Percentiles rank a stretch among this genome's conserved stretches.
Conservation (phyloP, 2,888 invertebrate genomes). For the Ctena decussata region DNA sequence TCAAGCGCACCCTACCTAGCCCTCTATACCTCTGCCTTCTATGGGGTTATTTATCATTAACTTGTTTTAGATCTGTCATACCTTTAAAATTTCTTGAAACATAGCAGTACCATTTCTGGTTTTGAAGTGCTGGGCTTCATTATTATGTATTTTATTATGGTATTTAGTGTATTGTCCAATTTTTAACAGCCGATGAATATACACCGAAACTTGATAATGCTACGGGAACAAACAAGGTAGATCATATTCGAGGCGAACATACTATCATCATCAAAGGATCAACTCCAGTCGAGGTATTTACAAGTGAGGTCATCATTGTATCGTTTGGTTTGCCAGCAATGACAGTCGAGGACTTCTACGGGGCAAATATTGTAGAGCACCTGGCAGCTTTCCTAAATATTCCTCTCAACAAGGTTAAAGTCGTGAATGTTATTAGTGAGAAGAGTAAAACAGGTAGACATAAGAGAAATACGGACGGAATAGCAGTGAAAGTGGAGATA, state of each 20-base stretch:
- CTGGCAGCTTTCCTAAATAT: conserved; percentile 77
- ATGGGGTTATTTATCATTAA: no score
- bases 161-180: no score
- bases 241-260: conserved; percentile 64
- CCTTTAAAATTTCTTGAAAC: no score
- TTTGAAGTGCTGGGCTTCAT: no score
- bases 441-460: conserved; percentile 40
- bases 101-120: no score
- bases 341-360: conserved; percentile 81
- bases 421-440: conserved; percentile 74
- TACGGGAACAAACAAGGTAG: conserved; percentile 74
- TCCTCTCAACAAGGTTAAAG: conserved; percentile 70
- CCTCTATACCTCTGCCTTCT: no score
- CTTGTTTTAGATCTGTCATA: no score
- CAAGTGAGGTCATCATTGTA: conserved; percentile 67
- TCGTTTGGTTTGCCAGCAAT: conserved; percentile 69
- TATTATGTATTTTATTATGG: no score
- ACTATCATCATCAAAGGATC: conserved; percentile 72
- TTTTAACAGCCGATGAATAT: conserved; percentile 49
- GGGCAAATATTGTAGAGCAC: conserved; percentile 75
- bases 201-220: conserved; percentile 63
- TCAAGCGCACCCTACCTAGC: no score
- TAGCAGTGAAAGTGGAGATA: conserved; percentile 63
- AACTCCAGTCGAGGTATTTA: conserved; percentile 62
- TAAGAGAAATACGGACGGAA: conserved; percentile 46